Evolutionary conservation across 30 jellyfish, hydroid and myxozoan species (phyloP).

Genomic region (Aurelia aurita complex sp. Pacific): DNA sequence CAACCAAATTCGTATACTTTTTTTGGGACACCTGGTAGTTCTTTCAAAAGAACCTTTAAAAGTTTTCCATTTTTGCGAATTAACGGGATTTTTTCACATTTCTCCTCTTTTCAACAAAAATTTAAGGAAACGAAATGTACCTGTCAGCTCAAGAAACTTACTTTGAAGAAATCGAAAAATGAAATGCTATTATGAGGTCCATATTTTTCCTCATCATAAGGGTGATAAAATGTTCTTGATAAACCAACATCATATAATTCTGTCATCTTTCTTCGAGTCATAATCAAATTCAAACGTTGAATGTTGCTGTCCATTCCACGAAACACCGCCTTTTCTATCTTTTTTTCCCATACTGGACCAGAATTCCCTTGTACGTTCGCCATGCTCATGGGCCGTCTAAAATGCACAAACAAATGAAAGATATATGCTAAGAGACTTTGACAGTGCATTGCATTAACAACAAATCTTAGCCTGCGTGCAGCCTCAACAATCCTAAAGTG

Average conservation of each 20-base stretch:
- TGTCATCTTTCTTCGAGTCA: conserved; percentile 75
- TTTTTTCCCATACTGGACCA: conserved; percentile 85
- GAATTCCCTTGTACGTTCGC: conserved; percentile 91
- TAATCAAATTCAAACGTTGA: conserved; percentile 84
- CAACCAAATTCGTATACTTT: no score
- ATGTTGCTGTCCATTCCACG: conserved; percentile 97
- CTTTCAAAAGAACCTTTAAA: no score
- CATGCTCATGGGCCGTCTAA: conserved; percentile 84
- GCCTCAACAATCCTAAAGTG: no score
- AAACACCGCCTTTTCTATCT: conserved; percentile 74
- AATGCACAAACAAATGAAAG: neutral
- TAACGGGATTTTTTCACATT: neutral
- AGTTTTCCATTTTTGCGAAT: no score
- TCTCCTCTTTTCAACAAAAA: neutral
- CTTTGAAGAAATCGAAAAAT: conserved; percentile 88
- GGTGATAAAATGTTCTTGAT: conserved; percentile 79
- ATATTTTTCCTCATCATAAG: conserved; percentile 85
- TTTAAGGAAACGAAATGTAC: neutral
- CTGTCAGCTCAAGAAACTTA: neutral
- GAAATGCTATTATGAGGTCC: conserved; percentile 82
- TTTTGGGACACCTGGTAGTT: no score
- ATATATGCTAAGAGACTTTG: no score
- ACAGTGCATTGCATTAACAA: no score
- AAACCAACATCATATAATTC: conserved; percentile 85
- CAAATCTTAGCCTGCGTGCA: no score